Conservation (phyloP, 2,113 vertebrate genomes). For the Lagenorhynchus albirostris region DNA sequence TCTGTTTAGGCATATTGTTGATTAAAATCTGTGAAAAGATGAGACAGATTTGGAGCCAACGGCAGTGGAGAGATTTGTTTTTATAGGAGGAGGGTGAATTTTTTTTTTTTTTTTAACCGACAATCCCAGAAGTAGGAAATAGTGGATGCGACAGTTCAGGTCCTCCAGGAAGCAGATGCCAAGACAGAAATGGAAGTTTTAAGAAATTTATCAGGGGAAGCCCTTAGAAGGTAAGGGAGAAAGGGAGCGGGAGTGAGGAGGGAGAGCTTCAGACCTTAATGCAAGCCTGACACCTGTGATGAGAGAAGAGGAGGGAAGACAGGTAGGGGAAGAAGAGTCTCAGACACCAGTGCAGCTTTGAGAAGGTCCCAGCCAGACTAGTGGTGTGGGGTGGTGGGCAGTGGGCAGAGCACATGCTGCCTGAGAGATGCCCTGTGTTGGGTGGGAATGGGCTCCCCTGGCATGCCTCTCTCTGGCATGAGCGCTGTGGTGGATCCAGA, state of each 20-base stretch:
- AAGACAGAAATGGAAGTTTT: background rate
- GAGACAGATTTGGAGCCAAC: background rate
- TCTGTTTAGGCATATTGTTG: background rate
- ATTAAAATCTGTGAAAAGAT: background rate
- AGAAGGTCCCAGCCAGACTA: background rate
- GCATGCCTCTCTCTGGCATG: background rate
- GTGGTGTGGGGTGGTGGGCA: rapidly evolving
- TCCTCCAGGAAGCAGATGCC: background rate
- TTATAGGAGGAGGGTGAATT: background rate
- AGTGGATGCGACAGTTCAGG: background rate
- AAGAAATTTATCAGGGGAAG: background rate
- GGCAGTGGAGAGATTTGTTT: background rate
- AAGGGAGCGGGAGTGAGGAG: background rate
- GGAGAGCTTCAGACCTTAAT: background rate
- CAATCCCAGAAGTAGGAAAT: background rate
- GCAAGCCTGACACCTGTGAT: background rate
- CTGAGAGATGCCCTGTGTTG: background rate
- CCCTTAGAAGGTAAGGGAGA: background rate
- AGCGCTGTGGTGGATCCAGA: background rate
- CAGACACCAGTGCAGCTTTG: background rate
- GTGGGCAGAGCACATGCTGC: background rate
- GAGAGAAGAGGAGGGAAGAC: background rate
- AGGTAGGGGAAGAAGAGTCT: background rate
- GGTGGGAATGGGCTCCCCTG: background rate
- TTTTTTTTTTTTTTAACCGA: background rate